Base-by-base conservation (phyloP, 1,140 invertebrate genomes). In the Belonocnema kinseyi region DNA sequence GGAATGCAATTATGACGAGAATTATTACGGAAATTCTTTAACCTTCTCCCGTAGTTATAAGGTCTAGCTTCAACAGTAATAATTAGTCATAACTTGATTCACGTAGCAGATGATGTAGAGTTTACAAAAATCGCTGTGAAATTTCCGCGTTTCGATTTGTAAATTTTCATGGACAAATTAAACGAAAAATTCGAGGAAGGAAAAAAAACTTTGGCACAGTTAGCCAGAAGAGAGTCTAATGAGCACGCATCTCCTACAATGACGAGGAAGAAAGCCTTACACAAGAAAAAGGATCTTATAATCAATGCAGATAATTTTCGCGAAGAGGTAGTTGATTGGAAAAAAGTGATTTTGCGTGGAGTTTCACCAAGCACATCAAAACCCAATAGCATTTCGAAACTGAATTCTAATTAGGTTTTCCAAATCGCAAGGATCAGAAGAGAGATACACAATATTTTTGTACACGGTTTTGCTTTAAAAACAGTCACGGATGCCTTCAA, bases 61-160 rank as follows among this genome's bases (percentile, higher is more conserved):
- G 74, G 74, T 13, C 0, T 5, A 5, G 53, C 21, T 33, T 46
- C 53, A 11, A 33, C 70, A 70, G 40, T 75, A 4, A 58, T 76
- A 4, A 70, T 71, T 76, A 51, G 12, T 52, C 74, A 75, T 21
- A 58, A 56, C n/a, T 56, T 75, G 14, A 75, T 75, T 46, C 74
- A 75, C n/a, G n/a, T 75, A 13, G 74, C 74, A 1, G 74, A 61
- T 61, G 74, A 75, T 50, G 74, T 75, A 2, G 40, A 58, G 50
- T 10, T 17, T 5, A n/a, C 16, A 26, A 70, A 75, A 16, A 6
- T 66, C 40, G 70, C 0, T 58, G 26, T 19, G 12, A 33, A 16
- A 33, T 50, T 66, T 61, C 56, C 14, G 56, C 74, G 0, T 75
- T 75, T 33, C 74, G 56, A 8, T 75, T 75, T 21, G 74, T 66